A percentile compares a stretch with the other conserved stretches of the same genome.
Evolutionary conservation across 2,113 vertebrate species (phyloP).

Genomic region (Pluvianellus socialis): DNA sequence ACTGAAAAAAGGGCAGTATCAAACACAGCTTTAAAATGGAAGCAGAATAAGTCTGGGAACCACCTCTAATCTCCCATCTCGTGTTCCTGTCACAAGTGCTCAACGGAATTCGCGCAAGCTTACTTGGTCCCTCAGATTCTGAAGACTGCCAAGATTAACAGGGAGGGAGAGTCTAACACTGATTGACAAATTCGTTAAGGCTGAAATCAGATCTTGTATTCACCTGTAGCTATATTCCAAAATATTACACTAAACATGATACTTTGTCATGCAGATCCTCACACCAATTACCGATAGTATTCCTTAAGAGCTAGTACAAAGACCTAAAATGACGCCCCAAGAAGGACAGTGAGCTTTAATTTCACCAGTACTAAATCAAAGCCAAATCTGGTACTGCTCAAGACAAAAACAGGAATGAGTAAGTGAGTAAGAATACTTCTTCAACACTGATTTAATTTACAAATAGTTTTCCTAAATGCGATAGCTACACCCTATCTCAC

Average conservation of each 20-base stretch:
- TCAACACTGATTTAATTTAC: not conserved
- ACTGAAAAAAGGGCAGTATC: not conserved
- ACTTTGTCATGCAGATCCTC: not conserved
- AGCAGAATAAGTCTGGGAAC: not conserved
- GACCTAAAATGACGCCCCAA: not conserved
- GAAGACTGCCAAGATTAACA: not conserved
- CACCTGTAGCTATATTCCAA: not conserved
- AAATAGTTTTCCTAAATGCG: not conserved
- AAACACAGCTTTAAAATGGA: not conserved
- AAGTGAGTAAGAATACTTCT: not conserved
- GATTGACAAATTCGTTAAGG: not conserved
- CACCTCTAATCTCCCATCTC: not conserved
- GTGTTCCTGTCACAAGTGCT: fast-evolving
- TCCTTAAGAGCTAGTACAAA: not conserved
- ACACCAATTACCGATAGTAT: not conserved
- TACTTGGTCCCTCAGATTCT: not conserved
- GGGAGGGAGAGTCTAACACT: not conserved
- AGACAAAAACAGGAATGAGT: not conserved
- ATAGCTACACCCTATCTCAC: not conserved
- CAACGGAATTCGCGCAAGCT: not conserved
- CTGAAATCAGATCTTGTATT: not conserved
- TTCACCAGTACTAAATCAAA: not conserved
- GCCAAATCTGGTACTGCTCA: not conserved
- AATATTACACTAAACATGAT: not conserved
- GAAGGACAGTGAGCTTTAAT: not conserved